phyloP scores from a whole-genome alignment of 2,113 vertebrate genomes.

The Seriola aureovittata region DNA sequence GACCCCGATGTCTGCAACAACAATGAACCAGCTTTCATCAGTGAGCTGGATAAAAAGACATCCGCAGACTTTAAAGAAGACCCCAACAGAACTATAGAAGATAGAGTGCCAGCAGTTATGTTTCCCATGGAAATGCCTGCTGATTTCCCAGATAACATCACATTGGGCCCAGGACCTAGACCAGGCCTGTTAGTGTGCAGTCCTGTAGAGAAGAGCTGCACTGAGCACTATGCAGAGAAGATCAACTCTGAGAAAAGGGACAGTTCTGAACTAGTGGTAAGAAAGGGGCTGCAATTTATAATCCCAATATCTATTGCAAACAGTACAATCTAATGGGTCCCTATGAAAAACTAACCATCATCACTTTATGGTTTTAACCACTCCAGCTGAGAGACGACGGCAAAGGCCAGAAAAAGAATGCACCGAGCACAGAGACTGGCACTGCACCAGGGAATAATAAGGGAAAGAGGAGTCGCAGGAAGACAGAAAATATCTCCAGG shows the following conservation, averaged over 20 bases:
- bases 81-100: slow-evolving; percentile 80
- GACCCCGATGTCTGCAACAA: slow-evolving; percentile 78
- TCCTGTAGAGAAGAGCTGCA: slow-evolving; percentile 63
- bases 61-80: slow-evolving; percentile 72
- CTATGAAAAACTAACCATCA: background rate
- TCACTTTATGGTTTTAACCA: slow-evolving; percentile 5
- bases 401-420: slow-evolving; percentile 87
- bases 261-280: slow-evolving; percentile 75
- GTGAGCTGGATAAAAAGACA: slow-evolving; percentile 65
- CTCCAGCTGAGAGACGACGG: slow-evolving; percentile 82
- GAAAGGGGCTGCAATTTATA: background rate
- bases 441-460: slow-evolving; percentile 86
- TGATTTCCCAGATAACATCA: slow-evolving; percentile 85
- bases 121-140: slow-evolving; percentile 98
- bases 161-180: slow-evolving; percentile 81
- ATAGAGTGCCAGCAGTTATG: slow-evolving; percentile 87
- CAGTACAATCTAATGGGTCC: background rate
- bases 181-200: slow-evolving; percentile 72
- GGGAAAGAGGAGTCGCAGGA: slow-evolving; percentile 93
- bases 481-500: slow-evolving; percentile 80
- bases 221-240: slow-evolving; percentile 67
- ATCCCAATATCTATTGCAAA: too few species aligned
- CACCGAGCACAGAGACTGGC: slow-evolving; percentile 87
- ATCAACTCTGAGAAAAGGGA: slow-evolving; percentile 77
- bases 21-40: slow-evolving; percentile 75